Base-by-base conservation (phyloP, 1,140 invertebrate genomes). In the Galendromus occidentalis region DNA sequence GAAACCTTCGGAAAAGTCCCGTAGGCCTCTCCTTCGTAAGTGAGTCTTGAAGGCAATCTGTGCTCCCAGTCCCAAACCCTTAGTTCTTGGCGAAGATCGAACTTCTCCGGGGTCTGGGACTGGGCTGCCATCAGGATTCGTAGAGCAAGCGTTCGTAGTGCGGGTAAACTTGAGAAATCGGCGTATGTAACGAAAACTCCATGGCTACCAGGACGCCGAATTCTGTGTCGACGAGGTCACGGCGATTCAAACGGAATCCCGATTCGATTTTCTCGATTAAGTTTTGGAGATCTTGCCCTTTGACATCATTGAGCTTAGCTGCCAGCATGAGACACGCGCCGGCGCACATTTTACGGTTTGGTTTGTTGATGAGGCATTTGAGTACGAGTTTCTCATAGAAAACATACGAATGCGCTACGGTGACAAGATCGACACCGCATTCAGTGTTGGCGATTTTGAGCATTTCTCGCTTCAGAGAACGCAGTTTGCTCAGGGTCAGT, bases 371-470 rank as follows among this genome's bases (percentile, higher is more conserved):
- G 42, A 94, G 59, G 76, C 74, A 88, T 71, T 85, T 85, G 42
- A 97, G 77, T 72, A 96, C 92, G 6, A 98, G 79, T 73, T 94
- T 94, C 76, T 98, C 93, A 79, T 95, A 97, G 76, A 93, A 96
- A 29, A 97, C 92, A 75, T 96, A 96, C 0, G 91, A 86, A 78
- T 93, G 90, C 39, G 92, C 91, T 29, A 96, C 88, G 9, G 88
- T 92, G 67, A 95, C 77, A 44, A 94, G 77, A 78, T 97, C 92
- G 68, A 86, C 80, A 68, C 84, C 85, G 71, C 83, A 85, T 74
- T 79, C 74, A 64, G 73, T 72, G 66, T 70, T 88, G 1, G 87
- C 88, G 67, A 96, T 94, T 78, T 90, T 88, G 22, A 86, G 80
- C 89, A 97, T 91, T 79, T 96, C 91, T 70, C 87, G 82, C 77